phyloP scores from a whole-genome alignment of 2,797 vertebrate genomes.

The Gymnothorax javanicus region DNA sequence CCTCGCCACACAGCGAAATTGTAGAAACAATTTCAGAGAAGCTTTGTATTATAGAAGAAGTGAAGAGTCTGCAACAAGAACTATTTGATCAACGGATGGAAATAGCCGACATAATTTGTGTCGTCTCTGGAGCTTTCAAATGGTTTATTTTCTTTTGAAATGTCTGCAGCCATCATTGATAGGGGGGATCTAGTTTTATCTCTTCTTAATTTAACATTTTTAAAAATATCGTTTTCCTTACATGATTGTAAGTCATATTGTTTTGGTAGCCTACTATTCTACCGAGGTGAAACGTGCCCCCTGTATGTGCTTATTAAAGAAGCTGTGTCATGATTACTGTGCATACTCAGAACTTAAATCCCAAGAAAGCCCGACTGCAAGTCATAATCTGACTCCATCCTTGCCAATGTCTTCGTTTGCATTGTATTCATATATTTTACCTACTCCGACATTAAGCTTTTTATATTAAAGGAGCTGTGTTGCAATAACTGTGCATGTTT shows the following conservation, averaged over 20 bases:
- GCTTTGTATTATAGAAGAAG: not conserved
- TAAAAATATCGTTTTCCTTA: slow-evolving; percentile 50
- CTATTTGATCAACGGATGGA: slow-evolving; percentile 5
- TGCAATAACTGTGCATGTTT: too few relatives aligned
- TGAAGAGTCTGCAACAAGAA: not conserved
- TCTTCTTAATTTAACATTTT: not conserved
- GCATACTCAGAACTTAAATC: too few relatives aligned
- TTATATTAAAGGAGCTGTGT: too few relatives aligned
- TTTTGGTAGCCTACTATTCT: not conserved
- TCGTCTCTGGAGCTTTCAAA: not conserved
- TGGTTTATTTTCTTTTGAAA: not conserved
- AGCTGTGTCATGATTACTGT: too few relatives aligned
- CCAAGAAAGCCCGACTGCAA: too few relatives aligned
- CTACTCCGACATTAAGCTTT: too few relatives aligned
- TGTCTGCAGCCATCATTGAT: not conserved
- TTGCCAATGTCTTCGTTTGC: too few relatives aligned
- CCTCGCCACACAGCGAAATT: slow-evolving; percentile 63
- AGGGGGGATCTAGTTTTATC: not conserved
- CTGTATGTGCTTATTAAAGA: too few relatives aligned
- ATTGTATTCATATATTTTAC: too few relatives aligned
- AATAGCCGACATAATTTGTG: not conserved
- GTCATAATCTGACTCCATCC: too few relatives aligned
- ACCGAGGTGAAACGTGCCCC: not conserved
- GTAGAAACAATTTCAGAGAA: slow-evolving; percentile 36
- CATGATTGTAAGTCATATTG: slow-evolving; percentile 62